Evolutionary conservation across 1,140 invertebrate genomes (phyloP).

Genomic region (Apis dorsata): DNA sequence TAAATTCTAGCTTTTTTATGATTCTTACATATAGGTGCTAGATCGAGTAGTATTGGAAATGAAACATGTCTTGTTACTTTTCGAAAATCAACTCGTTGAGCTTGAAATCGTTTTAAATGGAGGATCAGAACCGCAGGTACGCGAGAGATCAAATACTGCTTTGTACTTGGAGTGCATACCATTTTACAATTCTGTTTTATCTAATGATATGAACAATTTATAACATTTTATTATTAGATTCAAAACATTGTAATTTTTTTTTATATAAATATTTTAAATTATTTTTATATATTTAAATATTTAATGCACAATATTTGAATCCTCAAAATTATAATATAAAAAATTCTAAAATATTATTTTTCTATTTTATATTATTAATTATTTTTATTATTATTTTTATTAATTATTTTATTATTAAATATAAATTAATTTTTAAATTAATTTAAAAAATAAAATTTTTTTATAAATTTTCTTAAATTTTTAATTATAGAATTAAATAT

Average conservation of each 20-base stretch:
- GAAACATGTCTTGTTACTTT: constrained; percentile 94
- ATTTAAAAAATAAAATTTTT: not conserved
- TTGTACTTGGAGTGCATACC: constrained; percentile 93
- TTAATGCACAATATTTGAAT: not conserved
- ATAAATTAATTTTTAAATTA: not conserved
- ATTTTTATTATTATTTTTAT: not conserved
- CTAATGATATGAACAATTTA: constrained; percentile 54
- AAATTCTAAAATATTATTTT: not conserved
- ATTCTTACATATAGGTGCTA: constrained; percentile 94
- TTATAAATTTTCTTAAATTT: not conserved
- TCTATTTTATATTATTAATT: too few relatives aligned
- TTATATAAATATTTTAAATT: not conserved
- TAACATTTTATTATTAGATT: not conserved
- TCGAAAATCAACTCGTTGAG: constrained; percentile 81
- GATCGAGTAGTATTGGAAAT: constrained; percentile 92
- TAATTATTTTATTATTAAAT: not conserved
- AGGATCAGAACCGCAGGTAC: constrained; percentile 96
- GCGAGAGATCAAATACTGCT: constrained; percentile 93
- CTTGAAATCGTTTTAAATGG: constrained; percentile 95
- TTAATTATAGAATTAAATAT: too few relatives aligned
- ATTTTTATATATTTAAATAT: not conserved
- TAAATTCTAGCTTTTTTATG: constrained; percentile 88
- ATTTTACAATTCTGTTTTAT: constrained; percentile 84
- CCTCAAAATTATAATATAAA: not conserved
- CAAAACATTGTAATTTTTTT: not conserved